Base-by-base conservation (phyloP, 2,113 vertebrate species). In the Silurus asotus region DNA sequence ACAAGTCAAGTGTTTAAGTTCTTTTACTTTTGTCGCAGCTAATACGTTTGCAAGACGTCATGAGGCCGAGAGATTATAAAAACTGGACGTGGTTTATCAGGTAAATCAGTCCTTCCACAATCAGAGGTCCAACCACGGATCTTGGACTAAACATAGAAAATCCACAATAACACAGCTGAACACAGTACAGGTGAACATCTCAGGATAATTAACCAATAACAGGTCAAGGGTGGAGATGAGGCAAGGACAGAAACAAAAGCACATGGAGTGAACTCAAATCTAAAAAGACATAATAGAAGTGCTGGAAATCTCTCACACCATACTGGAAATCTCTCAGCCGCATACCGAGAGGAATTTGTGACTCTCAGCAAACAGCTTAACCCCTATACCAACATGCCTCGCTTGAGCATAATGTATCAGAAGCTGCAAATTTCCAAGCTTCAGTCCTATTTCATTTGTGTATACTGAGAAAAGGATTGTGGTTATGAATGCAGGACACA, bases 381-480 rank as follows among this genome's bases (percentile, higher is more conserved):
- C 11, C 49, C 72, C 48, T n/a, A 13, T 75, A n/a, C 20, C 20
- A 14, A 53, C 11, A 55, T 76, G 49, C 23, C 49, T 51, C 51
- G 11, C 11, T 19, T 23, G 70, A 74, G 17, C 49, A 37, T 37
- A 37, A 37, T 51, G 23, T 25, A 55, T 20, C 48, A n/a, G 49
- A 51, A 75, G 10, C 17, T 61, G 25, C 19, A 81, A 3, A 23
- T 37, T 81, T 81, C 37, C 28, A 61, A 64, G 48, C n/a, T 81
- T 51, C 45, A 64, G 19, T 49, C 45, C 19, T 51, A 81, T 51
- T 51, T 81, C 49, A 23, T 81, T 64, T 81, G 59, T 81, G 59
- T 81, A 25, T 81, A 81, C 51, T 8, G 5, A 23, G 23, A 64
- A 64, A 69, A 58, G 19, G 5, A 10, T 58, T 72, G 51, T 59